A percentile compares a stretch with the other conserved stretches of the same genome.
Evolutionary conservation across 2,797 vertebrate genomes (phyloP).

Genomic region (Steatocranus sp.): DNA sequence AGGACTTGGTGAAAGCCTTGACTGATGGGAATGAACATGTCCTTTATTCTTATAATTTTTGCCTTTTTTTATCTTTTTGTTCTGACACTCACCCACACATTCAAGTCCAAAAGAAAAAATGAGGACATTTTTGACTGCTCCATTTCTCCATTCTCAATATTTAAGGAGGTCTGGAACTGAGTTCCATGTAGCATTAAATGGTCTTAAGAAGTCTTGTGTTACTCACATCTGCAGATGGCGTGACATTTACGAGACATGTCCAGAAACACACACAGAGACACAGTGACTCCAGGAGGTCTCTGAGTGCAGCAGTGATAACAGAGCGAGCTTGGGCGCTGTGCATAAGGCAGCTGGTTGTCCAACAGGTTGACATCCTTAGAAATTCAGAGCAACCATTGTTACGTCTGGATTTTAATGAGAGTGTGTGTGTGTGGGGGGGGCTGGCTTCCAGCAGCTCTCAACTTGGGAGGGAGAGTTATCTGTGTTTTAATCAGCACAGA

Average conservation of each 20-base stretch:
- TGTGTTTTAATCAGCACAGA: constrained; percentile 54
- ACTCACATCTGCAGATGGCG: neutral
- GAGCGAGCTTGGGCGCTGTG: neutral
- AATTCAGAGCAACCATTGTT: constrained; percentile 18
- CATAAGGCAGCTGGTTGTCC: neutral
- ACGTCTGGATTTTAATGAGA: constrained; percentile 18
- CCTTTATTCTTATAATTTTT: neutral
- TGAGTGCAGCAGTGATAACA: neutral
- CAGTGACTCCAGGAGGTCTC: neutral
- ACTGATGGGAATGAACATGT: neutral
- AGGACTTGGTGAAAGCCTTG: neutral
- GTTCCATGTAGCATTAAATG: neutral
- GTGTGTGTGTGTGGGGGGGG: neutral
- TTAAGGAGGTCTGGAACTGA: neutral
- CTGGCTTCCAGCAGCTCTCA: constrained; percentile 23
- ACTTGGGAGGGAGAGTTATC: constrained; percentile 41
- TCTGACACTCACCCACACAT: neutral
- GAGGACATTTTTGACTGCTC: neutral
- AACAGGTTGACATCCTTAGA: constrained; percentile 14
- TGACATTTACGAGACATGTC: neutral
- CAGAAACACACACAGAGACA: neutral
- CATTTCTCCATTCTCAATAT: neutral
- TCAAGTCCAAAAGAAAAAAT: neutral
- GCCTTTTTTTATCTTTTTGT: neutral
- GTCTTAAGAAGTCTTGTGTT: neutral